Base-by-base conservation (phyloP, 2,797 vertebrate species). In the Thaleichthys pacificus region DNA sequence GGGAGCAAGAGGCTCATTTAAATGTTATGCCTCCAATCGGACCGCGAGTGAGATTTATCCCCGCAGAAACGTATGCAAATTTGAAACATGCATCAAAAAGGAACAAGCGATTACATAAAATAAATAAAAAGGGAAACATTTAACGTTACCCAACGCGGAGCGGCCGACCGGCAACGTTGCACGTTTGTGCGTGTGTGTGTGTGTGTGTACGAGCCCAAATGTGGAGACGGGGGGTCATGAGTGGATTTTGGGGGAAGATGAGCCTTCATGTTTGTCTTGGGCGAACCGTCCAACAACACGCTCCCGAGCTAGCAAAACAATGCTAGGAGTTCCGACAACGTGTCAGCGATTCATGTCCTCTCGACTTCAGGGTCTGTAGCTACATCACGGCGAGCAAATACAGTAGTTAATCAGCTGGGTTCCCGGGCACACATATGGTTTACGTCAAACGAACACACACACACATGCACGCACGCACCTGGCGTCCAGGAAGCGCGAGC, bases 401-500 rank as follows among this genome's bases (percentile, higher is more conserved):
- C 47, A 51, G 11, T 12, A 15, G 47, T 14, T 51, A 17, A 51
- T 12, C 47, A 14, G 47, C 11, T 51, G 42, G 32, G 4, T 51
- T 51, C 15, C 11, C 47, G 1, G 47, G 15, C 47, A 12, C 11
- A 4, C 47, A 8, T 7, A 19, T 0, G 32, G 42, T 65, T 69
- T 56, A 28, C 47, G 51, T 19, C 30, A 19, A 64, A 71, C 56
- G 32, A 0, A 58, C 68, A 70, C 22, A 77, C 47, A 49, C 30
- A 57, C 35, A 60, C 26, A 67, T 15, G 74, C 42, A 80, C 22
- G 15, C 69, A 88, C 94, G 89, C 86, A 98, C 97, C 96, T 94
- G 42, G 97, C 97, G 0, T 98, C 97, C 66, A 98, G 95, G 84
- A 99, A 99, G 76, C 97, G 96, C 6, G 97, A 98, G 81, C 97